Evolutionary conservation across 2,797 vertebrate species (phyloP).

Genomic region (Anguilla anguilla): DNA sequence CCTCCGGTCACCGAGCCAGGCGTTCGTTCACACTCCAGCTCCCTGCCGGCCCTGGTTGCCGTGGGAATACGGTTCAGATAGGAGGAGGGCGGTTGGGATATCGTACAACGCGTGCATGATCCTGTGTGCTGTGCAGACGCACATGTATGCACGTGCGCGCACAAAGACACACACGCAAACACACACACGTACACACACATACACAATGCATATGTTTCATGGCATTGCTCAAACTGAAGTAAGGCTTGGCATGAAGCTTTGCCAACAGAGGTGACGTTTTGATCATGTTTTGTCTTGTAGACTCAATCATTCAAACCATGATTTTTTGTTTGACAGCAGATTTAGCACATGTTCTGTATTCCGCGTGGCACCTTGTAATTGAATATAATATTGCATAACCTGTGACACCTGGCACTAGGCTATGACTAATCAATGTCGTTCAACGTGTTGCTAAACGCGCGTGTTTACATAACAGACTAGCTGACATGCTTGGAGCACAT

Average conservation of each 20-base stretch:
- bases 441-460: neutral
- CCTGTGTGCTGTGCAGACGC: neutral
- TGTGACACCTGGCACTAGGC: neutral
- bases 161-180: no score
- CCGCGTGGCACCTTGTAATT: neutral
- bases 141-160: neutral
- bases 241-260: neutral
- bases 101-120: neutral
- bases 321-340: neutral
- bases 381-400: neutral
- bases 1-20: constrained; percentile 10
- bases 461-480: neutral
- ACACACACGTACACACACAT: no score
- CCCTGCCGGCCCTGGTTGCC: neutral
- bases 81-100: neutral
- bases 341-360: neutral
- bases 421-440: neutral
- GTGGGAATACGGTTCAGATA: neutral
- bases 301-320: neutral
- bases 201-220: neutral
- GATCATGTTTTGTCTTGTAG: neutral
- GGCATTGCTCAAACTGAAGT: neutral
- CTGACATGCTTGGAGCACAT: neutral
- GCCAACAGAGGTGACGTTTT: neutral
- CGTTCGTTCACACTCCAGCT: constrained; percentile 24